Base-by-base conservation (phyloP, 2,888 invertebrate genomes). In the Acrocera orbiculus region DNA sequence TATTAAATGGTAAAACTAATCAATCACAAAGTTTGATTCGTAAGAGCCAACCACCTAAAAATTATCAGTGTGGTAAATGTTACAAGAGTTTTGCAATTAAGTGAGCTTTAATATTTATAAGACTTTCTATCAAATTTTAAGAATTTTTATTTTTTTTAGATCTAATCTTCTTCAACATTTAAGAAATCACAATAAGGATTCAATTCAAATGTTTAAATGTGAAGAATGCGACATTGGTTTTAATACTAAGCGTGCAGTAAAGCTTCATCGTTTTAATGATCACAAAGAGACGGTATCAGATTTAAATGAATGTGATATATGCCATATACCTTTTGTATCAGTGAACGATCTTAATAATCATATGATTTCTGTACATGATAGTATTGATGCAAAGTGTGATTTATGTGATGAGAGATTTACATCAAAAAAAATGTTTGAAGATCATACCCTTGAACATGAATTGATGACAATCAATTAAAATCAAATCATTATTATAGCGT, bases 31-130 rank as follows among this genome's bases (percentile, higher is more conserved):
- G n/a, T n/a, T n/a, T n/a, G n/a, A n/a, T 23, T 11, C 34, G 29
- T 16, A 34, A 29, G 17, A 34, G 17, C 11, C 28, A 34, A 14
- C 29, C 34, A 10, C 13, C 24, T 6, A 43, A 43, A 24, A 35
- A 26, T 27, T 53, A 46, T 40, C 50, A 52, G 36, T 52, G 52
- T 32, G 46, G 48, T 5, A 49, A 46, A 38, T 53, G 53, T 38
- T 51, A 47, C 25, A 53, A 52, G 43, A 50, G 47, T 33, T 53
- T 52, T 39, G 47, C 49, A 8, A 47, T 52, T 10, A 52, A 50
- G 52, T 53, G 47, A 39, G 45, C 39, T 29, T 17, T 19, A 11
- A 7, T 20, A 27, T 13, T 27, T 15, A 11, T 28, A 28, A 16
- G 17, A 13, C 14, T 13, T 14, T 30, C 13, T 22, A 10, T 14